A percentile compares a stretch with the other conserved stretches of the same genome.
These are phyloP conservation scores for Polylopha cassiicola DNA, from an alignment of 2,888 invertebrate species.

Conservation along the genomic window DNA sequence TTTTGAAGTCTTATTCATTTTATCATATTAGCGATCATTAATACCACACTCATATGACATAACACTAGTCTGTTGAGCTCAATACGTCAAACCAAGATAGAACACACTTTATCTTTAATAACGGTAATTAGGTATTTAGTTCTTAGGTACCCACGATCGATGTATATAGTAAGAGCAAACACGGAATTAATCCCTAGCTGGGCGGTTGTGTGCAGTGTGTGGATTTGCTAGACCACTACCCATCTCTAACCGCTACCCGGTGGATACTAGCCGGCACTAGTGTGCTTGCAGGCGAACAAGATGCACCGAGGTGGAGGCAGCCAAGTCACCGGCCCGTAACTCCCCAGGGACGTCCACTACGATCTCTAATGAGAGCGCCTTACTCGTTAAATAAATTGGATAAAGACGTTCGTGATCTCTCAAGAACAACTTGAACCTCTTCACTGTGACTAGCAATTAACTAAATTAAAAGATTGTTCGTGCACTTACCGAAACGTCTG, in stretches of 20 bases:
- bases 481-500: slow-evolving; percentile 62
- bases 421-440: slow-evolving; percentile 72
- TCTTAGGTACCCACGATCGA: no score
- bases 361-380: slow-evolving; percentile 70
- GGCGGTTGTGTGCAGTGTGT: slow-evolving; percentile 3
- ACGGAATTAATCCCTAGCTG: no score
- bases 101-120: no score
- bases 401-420: slow-evolving; percentile 76
- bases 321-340: no score
- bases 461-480: slow-evolving; percentile 75
- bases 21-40: no score
- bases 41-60: no score
- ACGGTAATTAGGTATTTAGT: no score
- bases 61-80: no score
- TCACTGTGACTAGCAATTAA: slow-evolving; percentile 73
- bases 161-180: no score
- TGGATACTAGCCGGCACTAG: slow-evolving; percentile 3
- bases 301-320: slow-evolving; percentile 45
- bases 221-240: slow-evolving; percentile 1
- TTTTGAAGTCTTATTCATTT: no score
- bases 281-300: slow-evolving; percentile 43
- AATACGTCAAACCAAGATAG: no score
- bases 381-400: slow-evolving; percentile 77
- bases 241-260: no score
- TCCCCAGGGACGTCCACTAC: slow-evolving; percentile 46